Evolutionary conservation across 2,888 invertebrate species (phyloP).

Genomic region (Mamestra brassicae): DNA sequence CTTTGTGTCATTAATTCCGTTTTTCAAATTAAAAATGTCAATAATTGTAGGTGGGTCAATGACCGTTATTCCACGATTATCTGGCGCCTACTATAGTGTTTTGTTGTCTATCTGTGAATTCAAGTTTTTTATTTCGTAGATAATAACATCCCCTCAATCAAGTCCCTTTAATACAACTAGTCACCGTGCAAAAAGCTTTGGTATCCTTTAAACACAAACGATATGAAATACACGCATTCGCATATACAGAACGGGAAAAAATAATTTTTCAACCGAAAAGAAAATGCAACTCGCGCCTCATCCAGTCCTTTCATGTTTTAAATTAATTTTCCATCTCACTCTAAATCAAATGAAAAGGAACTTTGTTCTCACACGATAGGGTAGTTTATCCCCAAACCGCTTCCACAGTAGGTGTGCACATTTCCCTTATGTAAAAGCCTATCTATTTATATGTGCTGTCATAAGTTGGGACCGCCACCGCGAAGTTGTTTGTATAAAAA

Average conservation of each 20-base stretch:
- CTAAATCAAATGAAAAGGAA: slow-evolving; percentile 24
- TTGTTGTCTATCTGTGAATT: too few relatives aligned
- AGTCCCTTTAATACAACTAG: too few relatives aligned
- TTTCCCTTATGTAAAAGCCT: slow-evolving; percentile 55
- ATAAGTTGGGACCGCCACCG: slow-evolving; percentile 55
- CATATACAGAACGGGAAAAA: too few relatives aligned
- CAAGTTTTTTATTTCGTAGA: too few relatives aligned
- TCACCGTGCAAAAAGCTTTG: too few relatives aligned
- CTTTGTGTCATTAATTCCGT: too few relatives aligned
- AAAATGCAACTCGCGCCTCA: slow-evolving; percentile 24
- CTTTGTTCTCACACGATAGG: slow-evolving; percentile 13
- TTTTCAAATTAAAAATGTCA: too few relatives aligned
- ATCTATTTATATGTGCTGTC: slow-evolving; percentile 63
- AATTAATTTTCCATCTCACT: slow-evolving; percentile 55
- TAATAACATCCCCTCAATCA: too few relatives aligned
- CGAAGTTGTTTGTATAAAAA: slow-evolving; percentile 64
- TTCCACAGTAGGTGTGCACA: slow-evolving; percentile 36
- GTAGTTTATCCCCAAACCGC: slow-evolving; percentile 30
- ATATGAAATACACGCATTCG: background rate
- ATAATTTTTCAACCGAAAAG: background rate
- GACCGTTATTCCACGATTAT: too few relatives aligned
- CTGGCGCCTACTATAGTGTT: too few relatives aligned
- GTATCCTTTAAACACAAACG: background rate
- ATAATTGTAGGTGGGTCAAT: too few relatives aligned
- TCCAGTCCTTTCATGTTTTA: slow-evolving; percentile 51